A percentile compares a stretch with the other conserved stretches of the same genome.
Conservation (phyloP, 53 echinoderm and acorn worm genomes). For the Crossaster papposus region DNA sequence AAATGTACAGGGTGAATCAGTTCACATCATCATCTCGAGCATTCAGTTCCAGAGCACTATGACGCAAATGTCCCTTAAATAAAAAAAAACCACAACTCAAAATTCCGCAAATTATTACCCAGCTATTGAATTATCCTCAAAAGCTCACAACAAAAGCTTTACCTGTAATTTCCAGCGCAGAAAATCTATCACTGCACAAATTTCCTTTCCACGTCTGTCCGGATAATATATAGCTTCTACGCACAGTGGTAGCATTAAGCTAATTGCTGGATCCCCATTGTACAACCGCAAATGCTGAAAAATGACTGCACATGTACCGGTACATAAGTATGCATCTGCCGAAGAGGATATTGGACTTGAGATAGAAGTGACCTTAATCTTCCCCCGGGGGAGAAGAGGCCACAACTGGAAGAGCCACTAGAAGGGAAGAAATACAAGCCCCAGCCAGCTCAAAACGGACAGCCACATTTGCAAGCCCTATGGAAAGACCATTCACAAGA, state of each 20-base stretch:
- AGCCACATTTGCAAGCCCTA: too few species aligned
- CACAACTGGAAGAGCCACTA: not conserved
- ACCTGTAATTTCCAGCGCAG: constrained; percentile 5
- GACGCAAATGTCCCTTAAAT: not conserved
- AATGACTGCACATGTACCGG: not conserved
- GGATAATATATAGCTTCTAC: not conserved
- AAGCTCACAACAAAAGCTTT: not conserved
- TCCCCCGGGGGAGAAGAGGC: not conserved
- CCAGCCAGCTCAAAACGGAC: not conserved
- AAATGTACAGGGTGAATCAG: too few species aligned
- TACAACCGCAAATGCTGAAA: not conserved
- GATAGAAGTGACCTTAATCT: constrained; percentile 18
- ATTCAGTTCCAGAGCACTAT: not conserved
- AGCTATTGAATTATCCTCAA: constrained; percentile 11
- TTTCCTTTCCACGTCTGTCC: not conserved
- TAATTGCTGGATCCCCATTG: constrained; percentile 30
- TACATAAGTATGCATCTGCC: too few species aligned
- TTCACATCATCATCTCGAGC: too few species aligned
- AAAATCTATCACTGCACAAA: not conserved
- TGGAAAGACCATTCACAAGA: constrained; percentile 19
- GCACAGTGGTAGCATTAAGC: not conserved
- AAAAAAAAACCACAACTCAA: not conserved
- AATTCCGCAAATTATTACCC: not conserved
- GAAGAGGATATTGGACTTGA: constrained; percentile 23
- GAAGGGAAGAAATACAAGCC: not conserved